Conservation (phyloP, 2,888 invertebrate species). For the Crossocerus cetratus region DNA sequence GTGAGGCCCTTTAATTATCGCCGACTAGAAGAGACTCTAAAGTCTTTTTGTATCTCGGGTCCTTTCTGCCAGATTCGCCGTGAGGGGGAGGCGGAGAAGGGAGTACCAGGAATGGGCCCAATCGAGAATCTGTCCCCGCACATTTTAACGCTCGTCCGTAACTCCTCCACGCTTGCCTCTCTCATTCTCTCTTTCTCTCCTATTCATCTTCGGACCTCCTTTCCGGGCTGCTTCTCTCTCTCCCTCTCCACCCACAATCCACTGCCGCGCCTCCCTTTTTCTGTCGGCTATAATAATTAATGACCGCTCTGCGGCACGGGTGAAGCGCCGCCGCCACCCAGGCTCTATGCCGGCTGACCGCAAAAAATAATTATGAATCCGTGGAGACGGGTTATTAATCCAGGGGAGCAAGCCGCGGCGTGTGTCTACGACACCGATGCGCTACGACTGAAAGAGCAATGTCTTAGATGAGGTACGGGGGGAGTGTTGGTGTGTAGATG, state of each 20-base stretch:
- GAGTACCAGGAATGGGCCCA: slow-evolving; percentile 9
- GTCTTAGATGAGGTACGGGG: not conserved
- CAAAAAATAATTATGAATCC: slow-evolving; percentile 65
- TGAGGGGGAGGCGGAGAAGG: not conserved
- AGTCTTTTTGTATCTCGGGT: not conserved
- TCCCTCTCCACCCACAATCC: slow-evolving; percentile 49
- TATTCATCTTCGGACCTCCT: slow-evolving; percentile 48
- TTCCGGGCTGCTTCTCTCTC: slow-evolving; percentile 12
- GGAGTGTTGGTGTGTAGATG: not conserved
- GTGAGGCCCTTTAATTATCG: slow-evolving; percentile 26
- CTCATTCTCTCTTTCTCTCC: too few species aligned
- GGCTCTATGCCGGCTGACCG: slow-evolving; percentile 53
- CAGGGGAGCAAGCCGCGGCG: slow-evolving; percentile 18
- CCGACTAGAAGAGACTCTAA: not conserved
- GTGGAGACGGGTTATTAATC: slow-evolving; percentile 60
- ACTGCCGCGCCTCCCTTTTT: slow-evolving; percentile 41
- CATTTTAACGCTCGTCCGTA: slow-evolving; percentile 53
- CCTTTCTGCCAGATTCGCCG: not conserved
- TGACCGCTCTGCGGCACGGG: slow-evolving; percentile 56
- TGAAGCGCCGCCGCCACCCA: slow-evolving; percentile 66
- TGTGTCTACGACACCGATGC: not conserved
- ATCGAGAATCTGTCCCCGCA: slow-evolving; percentile 54
- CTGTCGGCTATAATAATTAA: slow-evolving; percentile 65
- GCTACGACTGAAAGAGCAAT: not conserved
- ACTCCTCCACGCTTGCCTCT: slow-evolving; percentile 42